Conservation (phyloP, 2,797 vertebrate genomes). For the Australoheros facetus region DNA sequence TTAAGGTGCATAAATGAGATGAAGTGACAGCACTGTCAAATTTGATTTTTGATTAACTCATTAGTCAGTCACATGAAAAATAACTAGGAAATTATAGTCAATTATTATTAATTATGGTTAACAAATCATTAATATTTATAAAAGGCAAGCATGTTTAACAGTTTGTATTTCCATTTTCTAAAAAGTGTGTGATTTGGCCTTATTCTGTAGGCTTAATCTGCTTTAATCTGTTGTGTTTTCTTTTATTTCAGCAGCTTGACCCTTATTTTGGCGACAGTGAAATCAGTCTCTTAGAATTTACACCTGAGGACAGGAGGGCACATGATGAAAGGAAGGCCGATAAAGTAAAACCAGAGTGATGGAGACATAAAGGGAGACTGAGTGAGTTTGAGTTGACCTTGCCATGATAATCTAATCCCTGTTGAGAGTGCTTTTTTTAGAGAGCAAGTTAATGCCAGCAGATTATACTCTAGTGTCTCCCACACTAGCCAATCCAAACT, state of each 20-base stretch:
- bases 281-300: background rate
- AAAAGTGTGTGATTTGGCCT: background rate
- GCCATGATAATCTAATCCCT: slow-evolving; percentile 87
- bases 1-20: background rate
- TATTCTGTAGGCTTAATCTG: slow-evolving; percentile 27
- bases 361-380: slow-evolving; percentile 68
- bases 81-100: background rate
- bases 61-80: background rate
- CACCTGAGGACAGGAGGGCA: background rate
- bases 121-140: background rate
- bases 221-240: slow-evolving; percentile 22
- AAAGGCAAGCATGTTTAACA: no score
- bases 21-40: background rate
- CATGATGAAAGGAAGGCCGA: slow-evolving; percentile 8
- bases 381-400: slow-evolving; percentile 80
- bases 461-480: slow-evolving; percentile 84
- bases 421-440: slow-evolving; percentile 87
- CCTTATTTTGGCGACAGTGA: background rate
- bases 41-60: background rate
- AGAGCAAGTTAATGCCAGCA: slow-evolving; percentile 86
- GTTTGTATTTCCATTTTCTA: background rate
- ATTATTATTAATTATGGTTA: background rate
- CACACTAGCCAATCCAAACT: slow-evolving; percentile 76
- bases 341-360: slow-evolving; percentile 50
- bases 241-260: background rate